Conservation (phyloP, 2,113 vertebrate genomes). For the Xiphophorus hellerii region DNA sequence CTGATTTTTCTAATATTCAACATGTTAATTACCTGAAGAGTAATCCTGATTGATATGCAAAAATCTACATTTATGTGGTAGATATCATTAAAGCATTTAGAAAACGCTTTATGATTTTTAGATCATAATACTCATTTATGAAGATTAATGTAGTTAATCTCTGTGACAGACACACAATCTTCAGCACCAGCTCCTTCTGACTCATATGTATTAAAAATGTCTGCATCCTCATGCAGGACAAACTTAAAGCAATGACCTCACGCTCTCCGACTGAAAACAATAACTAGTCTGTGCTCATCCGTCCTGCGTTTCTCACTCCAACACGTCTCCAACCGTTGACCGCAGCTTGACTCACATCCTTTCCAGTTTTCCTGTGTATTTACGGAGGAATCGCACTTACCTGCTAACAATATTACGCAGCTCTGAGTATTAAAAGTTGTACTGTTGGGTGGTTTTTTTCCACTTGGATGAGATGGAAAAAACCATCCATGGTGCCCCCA, state of each 20-base stretch:
- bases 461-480: conserved; percentile 66
- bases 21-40: neutral
- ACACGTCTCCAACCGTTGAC: conserved; percentile 50
- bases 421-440: conserved; percentile 31
- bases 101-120: neutral
- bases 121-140: neutral
- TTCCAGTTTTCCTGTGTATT: conserved; percentile 58
- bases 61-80: neutral
- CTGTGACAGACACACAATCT: neutral
- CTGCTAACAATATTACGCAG: conserved; percentile 62
- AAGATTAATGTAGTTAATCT: neutral
- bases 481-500: conserved; percentile 37
- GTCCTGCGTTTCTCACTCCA: conserved; percentile 42
- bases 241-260: conserved; percentile 67
- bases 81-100: neutral
- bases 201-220: conserved; percentile 37
- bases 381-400: conserved; percentile 56
- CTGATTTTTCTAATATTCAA: neutral
- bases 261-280: conserved; percentile 61
- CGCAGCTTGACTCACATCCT: conserved; percentile 78
- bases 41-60: neutral
- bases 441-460: conserved; percentile 49
- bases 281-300: conserved; percentile 59
- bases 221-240: conserved; percentile 39
- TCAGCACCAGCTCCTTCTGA: conserved; percentile 39